A percentile compares a stretch with the other conserved stretches of the same genome.
Evolutionary conservation across 2,888 invertebrate genomes (phyloP).

Genomic region (Eupithecia subumbrata): DNA sequence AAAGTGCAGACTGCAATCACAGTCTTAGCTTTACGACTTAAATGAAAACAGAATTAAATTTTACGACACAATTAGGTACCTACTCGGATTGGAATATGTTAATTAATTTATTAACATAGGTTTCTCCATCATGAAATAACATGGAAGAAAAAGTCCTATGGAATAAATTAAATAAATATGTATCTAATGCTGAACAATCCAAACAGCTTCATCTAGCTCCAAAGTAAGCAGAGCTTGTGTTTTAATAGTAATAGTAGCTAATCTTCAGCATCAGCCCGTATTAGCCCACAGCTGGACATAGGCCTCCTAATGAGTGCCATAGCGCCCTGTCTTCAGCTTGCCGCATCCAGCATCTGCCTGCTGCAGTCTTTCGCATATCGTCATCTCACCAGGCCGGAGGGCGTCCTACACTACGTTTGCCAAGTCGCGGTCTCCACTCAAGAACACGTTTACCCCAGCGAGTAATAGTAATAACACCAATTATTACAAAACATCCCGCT

Average conservation of each 20-base stretch:
- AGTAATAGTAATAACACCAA: too few species aligned
- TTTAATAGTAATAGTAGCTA: background rate
- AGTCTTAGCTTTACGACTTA: constrained; percentile 4
- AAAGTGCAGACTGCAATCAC: constrained; percentile 6
- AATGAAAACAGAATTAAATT: constrained; percentile 9
- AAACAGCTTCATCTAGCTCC: background rate
- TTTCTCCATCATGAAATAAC: background rate
- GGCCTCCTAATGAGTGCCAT: too few species aligned
- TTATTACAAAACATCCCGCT: too few species aligned
- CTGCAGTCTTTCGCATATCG: too few species aligned
- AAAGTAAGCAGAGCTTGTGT: background rate
- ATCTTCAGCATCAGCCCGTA: too few species aligned
- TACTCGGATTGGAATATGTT: background rate
- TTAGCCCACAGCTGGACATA: too few species aligned
- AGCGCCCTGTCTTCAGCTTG: too few species aligned
- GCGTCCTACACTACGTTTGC: background rate
- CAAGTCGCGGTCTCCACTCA: too few species aligned
- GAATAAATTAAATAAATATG: too few species aligned
- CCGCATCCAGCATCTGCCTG: too few species aligned
- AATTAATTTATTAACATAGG: background rate
- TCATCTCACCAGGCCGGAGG: too few species aligned
- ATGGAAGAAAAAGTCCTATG: background rate
- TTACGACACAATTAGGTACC: background rate
- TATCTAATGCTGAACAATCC: background rate
- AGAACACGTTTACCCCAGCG: too few species aligned